phyloP scores from a whole-genome alignment of 2,113 vertebrate genomes.

The Tragulus kanchil region DNA sequence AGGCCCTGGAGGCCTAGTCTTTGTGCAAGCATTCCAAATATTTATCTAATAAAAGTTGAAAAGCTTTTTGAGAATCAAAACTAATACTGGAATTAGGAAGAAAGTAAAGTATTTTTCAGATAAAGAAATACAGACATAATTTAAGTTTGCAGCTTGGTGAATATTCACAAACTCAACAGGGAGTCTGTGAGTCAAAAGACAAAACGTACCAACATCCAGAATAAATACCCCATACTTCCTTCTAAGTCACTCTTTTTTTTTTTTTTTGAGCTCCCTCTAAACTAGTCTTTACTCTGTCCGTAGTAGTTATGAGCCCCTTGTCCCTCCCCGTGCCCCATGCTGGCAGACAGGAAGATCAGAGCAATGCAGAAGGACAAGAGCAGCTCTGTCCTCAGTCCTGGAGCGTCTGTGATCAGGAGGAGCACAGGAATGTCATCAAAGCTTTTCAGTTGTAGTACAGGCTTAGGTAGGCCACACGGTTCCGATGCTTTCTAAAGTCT shows the following conservation, averaged over 20 bases:
- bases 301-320: no score
- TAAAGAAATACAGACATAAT: not conserved
- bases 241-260: not conserved
- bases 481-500: no score
- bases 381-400: no score
- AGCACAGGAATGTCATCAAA: no score
- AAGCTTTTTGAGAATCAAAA: not conserved
- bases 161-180: not conserved
- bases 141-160: not conserved
- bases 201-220: not conserved
- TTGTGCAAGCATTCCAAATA: not conserved
- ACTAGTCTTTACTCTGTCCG: no score
- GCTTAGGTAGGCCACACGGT: no score
- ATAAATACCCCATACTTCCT: not conserved
- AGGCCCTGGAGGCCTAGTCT: not conserved
- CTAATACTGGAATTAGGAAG: slow-evolving; percentile 12
- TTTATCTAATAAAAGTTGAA: slow-evolving; percentile 39
- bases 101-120: not conserved
- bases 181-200: not conserved
- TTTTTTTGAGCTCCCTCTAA: no score
- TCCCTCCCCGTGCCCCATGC: no score
- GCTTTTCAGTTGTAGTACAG: no score
- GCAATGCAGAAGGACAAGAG: no score
- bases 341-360: no score
- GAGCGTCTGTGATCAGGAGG: no score